Percentiles rank a stretch among this genome's conserved stretches.
phyloP scores from a whole-genome alignment of 2,888 invertebrate genomes.

The Synergus laeviventris region DNA sequence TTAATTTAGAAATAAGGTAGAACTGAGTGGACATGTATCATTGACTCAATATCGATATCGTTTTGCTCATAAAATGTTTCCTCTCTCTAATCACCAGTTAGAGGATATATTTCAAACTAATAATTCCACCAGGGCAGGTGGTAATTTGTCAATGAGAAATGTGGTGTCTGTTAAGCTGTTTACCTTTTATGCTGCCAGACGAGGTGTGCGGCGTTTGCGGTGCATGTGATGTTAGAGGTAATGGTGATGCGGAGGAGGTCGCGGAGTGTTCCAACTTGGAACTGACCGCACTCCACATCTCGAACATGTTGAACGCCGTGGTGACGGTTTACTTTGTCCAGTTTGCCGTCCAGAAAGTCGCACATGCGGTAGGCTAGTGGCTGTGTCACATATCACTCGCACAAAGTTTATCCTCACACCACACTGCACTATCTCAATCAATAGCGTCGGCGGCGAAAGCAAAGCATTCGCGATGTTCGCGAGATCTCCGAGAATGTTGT shows the following conservation, averaged over 20 bases:
- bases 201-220: constrained; percentile 88
- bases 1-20: too few species aligned
- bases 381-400: constrained; percentile 47
- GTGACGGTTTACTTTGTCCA: constrained; percentile 62
- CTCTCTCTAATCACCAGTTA: too few species aligned
- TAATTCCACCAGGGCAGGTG: not conserved
- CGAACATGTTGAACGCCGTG: constrained; percentile 83
- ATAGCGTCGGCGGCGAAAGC: not conserved
- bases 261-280: constrained; percentile 82
- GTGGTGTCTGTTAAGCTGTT: constrained; percentile 54
- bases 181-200: constrained; percentile 91
- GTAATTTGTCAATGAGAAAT: not conserved
- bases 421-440: constrained; percentile 6
- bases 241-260: constrained; percentile 74
- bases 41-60: too few species aligned
- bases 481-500: constrained; percentile 3
- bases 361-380: constrained; percentile 43
- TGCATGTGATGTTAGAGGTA: constrained; percentile 76
- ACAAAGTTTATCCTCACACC: not conserved
- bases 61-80: too few species aligned
- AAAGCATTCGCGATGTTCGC: constrained; percentile 20
- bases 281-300: constrained; percentile 89
- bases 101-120: too few species aligned
- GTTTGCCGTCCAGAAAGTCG: constrained; percentile 43
- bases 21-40: too few species aligned